Conservation (phyloP, 2,888 invertebrate genomes). For the Poecilus cupreus region DNA sequence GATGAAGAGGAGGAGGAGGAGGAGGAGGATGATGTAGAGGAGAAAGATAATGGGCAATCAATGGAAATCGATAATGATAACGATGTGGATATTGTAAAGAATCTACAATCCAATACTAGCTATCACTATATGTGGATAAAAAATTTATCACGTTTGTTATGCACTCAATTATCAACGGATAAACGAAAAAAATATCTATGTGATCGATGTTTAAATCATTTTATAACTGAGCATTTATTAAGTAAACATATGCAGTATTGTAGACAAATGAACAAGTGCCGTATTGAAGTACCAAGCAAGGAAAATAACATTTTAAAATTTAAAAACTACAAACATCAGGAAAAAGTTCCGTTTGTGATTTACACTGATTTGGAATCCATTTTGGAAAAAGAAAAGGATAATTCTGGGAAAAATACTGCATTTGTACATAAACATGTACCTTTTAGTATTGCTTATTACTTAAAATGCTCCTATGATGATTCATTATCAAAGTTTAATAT, state of each 20-base stretch:
- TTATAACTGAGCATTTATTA: too few relatives aligned
- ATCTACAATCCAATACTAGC: neutral
- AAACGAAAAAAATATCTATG: too few relatives aligned
- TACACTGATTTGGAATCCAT: constrained; percentile 36
- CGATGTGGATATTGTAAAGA: too few relatives aligned
- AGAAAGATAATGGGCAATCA: neutral
- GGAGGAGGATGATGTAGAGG: neutral
- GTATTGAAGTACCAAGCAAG: neutral
- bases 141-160: too few relatives aligned
- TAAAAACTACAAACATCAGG: constrained; percentile 26
- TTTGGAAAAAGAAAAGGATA: constrained; percentile 2
- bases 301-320: constrained; percentile 27
- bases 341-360: constrained; percentile 19
- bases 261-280: too few relatives aligned
- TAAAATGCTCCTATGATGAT: constrained; percentile 64
- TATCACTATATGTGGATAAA: constrained; percentile 55
- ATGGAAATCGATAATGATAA: too few relatives aligned
- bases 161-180: too few relatives aligned
- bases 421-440: constrained; percentile 19
- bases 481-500: constrained; percentile 61
- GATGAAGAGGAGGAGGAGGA: constrained; percentile 2
- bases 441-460: constrained; percentile 62
- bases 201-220: too few relatives aligned
- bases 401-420: neutral
- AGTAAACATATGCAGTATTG: too few relatives aligned